Conservation (phyloP, 2,888 invertebrate species). For the Epirrhoe alternata region DNA sequence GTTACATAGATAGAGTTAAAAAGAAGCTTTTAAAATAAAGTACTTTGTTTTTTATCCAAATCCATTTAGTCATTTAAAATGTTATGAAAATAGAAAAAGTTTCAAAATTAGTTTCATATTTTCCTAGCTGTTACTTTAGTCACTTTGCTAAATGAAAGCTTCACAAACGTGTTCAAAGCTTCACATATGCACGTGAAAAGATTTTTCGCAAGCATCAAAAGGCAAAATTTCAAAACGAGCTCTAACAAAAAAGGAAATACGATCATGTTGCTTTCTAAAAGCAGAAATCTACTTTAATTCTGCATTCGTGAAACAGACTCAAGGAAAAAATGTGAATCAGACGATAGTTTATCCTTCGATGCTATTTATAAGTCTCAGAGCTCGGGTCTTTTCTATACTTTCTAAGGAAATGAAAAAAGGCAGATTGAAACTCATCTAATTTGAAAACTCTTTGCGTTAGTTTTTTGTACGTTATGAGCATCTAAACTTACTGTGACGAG, state of each 20-base stretch:
- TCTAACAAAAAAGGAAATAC: background rate
- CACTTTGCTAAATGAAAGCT: background rate
- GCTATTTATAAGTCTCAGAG: background rate
- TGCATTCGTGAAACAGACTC: background rate
- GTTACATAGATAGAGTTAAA: too few species aligned
- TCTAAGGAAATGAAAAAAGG: too few species aligned
- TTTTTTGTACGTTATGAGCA: too few species aligned
- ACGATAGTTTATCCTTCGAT: background rate
- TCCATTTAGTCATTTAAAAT: too few species aligned
- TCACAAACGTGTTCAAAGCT: background rate
- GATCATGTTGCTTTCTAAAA: slow-evolving; percentile 1
- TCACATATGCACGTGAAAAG: slow-evolving; percentile 1
- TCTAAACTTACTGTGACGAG: too few species aligned
- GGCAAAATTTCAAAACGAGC: background rate
- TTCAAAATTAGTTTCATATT: background rate
- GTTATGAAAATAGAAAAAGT: background rate
- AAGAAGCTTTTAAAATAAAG: too few species aligned
- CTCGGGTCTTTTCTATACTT: too few species aligned
- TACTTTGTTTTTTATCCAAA: too few species aligned
- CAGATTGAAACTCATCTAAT: too few species aligned
- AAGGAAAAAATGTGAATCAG: background rate
- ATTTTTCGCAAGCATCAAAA: background rate
- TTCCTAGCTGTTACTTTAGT: background rate
- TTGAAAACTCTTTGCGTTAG: too few species aligned
- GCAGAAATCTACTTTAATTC: background rate